Conservation (phyloP, 2,797 vertebrate species). For the Sciurus carolinensis region DNA sequence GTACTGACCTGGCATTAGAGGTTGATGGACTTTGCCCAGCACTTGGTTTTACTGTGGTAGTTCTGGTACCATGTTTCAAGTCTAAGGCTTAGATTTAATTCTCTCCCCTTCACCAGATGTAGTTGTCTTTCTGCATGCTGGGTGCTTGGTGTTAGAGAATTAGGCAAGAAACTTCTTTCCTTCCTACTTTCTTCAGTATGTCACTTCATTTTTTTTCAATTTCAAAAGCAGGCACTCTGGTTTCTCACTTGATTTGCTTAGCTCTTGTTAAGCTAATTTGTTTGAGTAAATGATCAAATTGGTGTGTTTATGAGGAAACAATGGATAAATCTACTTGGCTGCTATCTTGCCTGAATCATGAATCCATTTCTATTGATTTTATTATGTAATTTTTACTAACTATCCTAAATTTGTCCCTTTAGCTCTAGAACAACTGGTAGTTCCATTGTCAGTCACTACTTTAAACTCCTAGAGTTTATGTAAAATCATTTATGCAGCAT, state of each 20-base stretch:
- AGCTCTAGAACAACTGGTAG: neutral
- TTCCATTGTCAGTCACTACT: neutral
- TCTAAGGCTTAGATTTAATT: neutral
- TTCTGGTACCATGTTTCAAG: neutral
- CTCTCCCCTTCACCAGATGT: neutral
- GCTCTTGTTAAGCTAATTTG: neutral
- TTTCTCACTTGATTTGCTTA: neutral
- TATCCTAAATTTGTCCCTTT: neutral
- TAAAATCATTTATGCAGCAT: neutral
- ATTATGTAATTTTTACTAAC: neutral
- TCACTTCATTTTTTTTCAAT: neutral
- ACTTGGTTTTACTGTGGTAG: neutral
- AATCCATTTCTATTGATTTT: neutral
- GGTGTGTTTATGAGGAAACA: no score
- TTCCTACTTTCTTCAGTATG: neutral
- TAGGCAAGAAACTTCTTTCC: neutral
- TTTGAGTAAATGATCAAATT: no score
- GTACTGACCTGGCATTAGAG: neutral
- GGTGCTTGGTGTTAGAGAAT: neutral
- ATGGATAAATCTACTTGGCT: no score
- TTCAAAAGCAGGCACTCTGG: neutral
- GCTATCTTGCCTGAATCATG: no score
- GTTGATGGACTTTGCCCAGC: neutral
- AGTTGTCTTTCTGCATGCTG: neutral
- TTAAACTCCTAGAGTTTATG: neutral